phyloP scores from a whole-genome alignment of 2,797 vertebrate species.

The Falco rusticolus region DNA sequence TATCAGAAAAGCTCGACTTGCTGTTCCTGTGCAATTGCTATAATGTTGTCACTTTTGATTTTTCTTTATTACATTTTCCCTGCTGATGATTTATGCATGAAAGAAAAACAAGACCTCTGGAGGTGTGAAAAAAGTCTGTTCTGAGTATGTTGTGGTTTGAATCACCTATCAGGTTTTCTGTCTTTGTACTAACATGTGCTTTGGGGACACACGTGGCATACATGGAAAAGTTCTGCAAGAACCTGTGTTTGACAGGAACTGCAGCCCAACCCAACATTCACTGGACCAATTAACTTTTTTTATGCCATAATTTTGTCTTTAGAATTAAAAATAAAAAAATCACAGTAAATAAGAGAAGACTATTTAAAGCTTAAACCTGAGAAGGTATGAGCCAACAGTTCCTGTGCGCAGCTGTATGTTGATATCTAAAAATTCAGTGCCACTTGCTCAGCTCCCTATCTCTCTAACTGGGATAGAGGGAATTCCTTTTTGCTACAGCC shows the following conservation, averaged over 20 bases:
- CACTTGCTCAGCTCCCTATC: fast-evolving
- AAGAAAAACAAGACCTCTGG: neutral
- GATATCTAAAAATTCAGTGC: neutral
- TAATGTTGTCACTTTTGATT: neutral
- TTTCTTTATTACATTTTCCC: neutral
- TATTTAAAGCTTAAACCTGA: neutral
- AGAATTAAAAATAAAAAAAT: neutral
- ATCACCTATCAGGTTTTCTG: neutral
- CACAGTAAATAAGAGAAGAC: neutral
- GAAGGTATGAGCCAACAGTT: fast-evolving
- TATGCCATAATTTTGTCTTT: neutral
- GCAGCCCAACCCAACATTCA: neutral
- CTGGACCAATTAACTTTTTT: neutral
- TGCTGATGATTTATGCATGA: neutral
- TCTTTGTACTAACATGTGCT: neutral
- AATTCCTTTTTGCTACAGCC: neutral
- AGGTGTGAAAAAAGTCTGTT: neutral
- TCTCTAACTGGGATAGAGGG: neutral
- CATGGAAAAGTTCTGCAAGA: neutral
- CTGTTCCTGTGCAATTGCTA: neutral
- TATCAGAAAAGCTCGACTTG: neutral
- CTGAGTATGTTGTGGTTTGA: neutral
- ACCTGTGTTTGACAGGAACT: neutral
- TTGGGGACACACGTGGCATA: neutral
- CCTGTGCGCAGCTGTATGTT: neutral